Percentiles rank a stretch among this genome's conserved stretches.
These are phyloP conservation scores for Plusia festucae DNA, from an alignment of 2,888 invertebrate genomes.

Conservation along the genomic window DNA sequence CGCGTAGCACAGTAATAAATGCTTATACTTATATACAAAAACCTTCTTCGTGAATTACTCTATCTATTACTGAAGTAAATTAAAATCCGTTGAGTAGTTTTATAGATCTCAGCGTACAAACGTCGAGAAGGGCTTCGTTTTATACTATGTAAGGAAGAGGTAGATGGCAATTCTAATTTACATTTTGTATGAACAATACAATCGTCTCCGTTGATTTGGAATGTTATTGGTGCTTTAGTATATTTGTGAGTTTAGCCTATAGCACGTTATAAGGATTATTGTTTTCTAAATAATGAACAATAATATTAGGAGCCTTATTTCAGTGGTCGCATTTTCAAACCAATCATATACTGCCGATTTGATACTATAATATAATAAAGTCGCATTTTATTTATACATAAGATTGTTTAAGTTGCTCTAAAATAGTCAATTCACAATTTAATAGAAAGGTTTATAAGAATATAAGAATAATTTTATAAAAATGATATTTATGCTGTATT, in stretches of 20 bases:
- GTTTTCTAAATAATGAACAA: not conserved
- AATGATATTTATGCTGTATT: not conserved
- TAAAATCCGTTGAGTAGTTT: no score
- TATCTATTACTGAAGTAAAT: no score
- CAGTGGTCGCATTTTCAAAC: slow-evolving; percentile 21
- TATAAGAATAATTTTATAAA: no score
- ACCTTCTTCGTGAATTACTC: no score
- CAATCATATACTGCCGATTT: slow-evolving; percentile 12
- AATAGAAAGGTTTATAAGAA: not conserved
- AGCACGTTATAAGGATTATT: not conserved
- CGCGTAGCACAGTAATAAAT: no score
- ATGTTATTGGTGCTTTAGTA: slow-evolving; percentile 30
- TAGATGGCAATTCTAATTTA: no score
- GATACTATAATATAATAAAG: not conserved
- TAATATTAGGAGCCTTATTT: not conserved
- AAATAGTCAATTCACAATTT: no score
- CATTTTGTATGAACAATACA: not conserved
- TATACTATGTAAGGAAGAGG: no score
- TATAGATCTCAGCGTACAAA: no score
- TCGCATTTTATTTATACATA: not conserved
- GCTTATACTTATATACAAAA: no score
- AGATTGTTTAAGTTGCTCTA: not conserved
- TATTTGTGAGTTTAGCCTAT: slow-evolving; percentile 21
- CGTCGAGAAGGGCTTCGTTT: no score
- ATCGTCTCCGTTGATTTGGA: slow-evolving; percentile 10